Conservation (phyloP, 2,113 vertebrate species). For the Pachycephala philippinensis region DNA sequence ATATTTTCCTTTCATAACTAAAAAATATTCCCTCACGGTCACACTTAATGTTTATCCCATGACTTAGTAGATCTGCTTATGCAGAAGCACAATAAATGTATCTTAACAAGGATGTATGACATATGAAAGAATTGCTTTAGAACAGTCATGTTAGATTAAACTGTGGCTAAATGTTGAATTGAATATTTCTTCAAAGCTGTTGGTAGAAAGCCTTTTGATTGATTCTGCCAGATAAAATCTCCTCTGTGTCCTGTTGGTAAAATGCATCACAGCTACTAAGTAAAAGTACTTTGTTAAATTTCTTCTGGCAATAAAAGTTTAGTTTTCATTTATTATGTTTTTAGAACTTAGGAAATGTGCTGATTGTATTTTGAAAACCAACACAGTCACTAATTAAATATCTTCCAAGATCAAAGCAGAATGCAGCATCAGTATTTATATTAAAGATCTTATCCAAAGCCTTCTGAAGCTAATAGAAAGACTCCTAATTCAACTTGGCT, state of each 20-base stretch:
- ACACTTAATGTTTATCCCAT: neutral
- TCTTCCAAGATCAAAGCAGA: conserved; percentile 15
- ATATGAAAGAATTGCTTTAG: neutral
- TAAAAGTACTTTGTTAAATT: neutral
- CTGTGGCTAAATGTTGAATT: neutral
- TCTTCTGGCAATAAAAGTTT: neutral
- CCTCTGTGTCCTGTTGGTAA: neutral
- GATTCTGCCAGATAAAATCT: neutral
- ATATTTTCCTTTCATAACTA: neutral
- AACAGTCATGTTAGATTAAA: neutral
- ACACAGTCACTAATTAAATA: neutral
- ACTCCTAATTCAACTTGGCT: neutral
- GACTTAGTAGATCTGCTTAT: neutral
- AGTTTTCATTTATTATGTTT: neutral
- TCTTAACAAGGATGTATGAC: neutral
- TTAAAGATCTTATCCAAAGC: conserved; percentile 10
- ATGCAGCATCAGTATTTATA: neutral
- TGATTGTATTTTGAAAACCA: neutral
- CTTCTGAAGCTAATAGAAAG: neutral
- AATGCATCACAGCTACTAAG: neutral
- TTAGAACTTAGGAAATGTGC: neutral
- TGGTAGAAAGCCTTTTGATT: neutral
- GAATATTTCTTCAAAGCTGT: neutral
- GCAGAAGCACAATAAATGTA: neutral
- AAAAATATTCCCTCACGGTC: neutral